Conservation (phyloP, 2,113 vertebrate genomes). For the Cephalopterus ornatus region DNA sequence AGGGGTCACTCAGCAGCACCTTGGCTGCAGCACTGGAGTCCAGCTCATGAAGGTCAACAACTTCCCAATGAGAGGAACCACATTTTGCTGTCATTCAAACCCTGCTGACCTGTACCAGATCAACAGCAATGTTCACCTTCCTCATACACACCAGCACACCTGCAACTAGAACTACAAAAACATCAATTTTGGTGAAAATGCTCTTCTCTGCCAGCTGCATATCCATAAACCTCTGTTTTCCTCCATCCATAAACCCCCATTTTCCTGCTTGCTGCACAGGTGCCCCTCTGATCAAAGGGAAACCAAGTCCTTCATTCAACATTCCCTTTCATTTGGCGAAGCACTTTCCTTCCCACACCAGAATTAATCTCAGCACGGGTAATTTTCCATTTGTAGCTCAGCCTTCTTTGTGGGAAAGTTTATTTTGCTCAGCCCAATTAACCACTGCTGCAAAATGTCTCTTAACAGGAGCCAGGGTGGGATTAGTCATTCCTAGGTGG, state of each 20-base stretch:
- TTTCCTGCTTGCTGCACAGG: not conserved
- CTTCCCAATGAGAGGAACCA: not conserved
- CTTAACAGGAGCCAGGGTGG: not conserved
- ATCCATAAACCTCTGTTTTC: not conserved
- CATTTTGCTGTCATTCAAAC: not conserved
- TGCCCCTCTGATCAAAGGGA: not conserved
- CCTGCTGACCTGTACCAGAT: not conserved
- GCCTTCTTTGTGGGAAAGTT: not conserved
- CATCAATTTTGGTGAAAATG: not conserved
- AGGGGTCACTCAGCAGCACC: not conserved
- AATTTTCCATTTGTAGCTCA: slow-evolving; percentile 28
- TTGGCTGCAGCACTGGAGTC: fast-evolving
- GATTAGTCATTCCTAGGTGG: not conserved
- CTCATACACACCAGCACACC: fast-evolving
- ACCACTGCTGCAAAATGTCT: not conserved
- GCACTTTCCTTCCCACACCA: not conserved
- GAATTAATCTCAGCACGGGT: not conserved
- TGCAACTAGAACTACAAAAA: not conserved
- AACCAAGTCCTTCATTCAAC: not conserved
- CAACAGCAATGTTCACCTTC: fast-evolving
- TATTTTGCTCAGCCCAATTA: slow-evolving; percentile 10
- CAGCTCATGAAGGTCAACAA: not conserved
- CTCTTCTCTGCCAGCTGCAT: not conserved
- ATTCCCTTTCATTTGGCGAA: slow-evolving; percentile 1
- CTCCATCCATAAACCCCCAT: not conserved